phyloP scores from a whole-genome alignment of 2,888 invertebrate genomes.

The Erpobdella octoculata region DNA sequence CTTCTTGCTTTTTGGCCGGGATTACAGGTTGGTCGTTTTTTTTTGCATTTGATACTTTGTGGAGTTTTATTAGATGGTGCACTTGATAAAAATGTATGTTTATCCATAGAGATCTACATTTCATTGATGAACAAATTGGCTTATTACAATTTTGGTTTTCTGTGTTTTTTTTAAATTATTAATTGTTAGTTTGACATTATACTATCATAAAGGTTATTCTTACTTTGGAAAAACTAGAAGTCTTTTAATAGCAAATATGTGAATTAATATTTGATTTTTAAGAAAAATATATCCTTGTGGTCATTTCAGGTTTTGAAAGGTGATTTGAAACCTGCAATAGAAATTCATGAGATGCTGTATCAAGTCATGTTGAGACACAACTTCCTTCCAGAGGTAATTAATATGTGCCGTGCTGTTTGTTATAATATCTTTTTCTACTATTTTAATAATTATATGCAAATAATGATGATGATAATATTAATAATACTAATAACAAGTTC shows the following conservation, averaged over 20 bases:
- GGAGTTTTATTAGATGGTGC: too few relatives aligned
- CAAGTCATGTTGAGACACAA: conserved; percentile 96
- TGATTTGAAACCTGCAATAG: conserved; percentile 92
- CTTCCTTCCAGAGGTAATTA: conserved; percentile 74
- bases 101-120: too few relatives aligned
- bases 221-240: neutral
- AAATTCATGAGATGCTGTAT: conserved; percentile 96
- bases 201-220: neutral
- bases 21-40: conserved; percentile 63
- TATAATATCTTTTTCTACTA: neutral
- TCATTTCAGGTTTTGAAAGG: conserved; percentile 68
- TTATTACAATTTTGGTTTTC: too few relatives aligned
- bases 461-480: neutral
- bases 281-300: too few relatives aligned
- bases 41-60: too few relatives aligned
- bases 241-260: too few relatives aligned
- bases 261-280: too few relatives aligned
- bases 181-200: neutral
- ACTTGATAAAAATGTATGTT: too few relatives aligned
- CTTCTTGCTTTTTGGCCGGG: conserved; percentile 97
- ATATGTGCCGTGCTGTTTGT: neutral
- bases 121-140: too few relatives aligned
- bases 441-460: neutral
- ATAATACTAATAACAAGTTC: neutral
- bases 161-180: too few relatives aligned